Evolutionary conservation across 1,140 invertebrate genomes (phyloP).

Genomic region (Xylocopa sonorina): DNA sequence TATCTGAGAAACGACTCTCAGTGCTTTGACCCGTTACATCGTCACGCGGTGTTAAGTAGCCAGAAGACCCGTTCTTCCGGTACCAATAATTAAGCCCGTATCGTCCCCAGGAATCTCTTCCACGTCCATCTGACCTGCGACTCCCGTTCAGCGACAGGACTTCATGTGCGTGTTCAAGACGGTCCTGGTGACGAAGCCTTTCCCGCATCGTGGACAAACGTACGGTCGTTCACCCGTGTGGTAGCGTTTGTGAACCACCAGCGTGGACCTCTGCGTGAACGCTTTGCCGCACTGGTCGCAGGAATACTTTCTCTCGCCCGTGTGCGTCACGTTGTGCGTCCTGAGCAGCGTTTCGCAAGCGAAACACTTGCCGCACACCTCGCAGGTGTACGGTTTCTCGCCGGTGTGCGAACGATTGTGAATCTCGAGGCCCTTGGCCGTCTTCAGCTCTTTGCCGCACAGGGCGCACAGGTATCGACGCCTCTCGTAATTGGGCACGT

Average conservation of each 20-base stretch:
- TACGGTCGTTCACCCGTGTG: constrained; percentile 91
- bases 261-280: constrained; percentile 89
- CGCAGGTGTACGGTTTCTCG: constrained; percentile 74
- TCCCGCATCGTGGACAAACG: constrained; percentile 86
- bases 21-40: too few relatives aligned
- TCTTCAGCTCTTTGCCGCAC: constrained; percentile 66
- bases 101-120: background rate
- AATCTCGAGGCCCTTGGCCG: constrained; percentile 67
- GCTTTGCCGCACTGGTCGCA: constrained; percentile 81
- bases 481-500: constrained; percentile 46
- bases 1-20: too few relatives aligned
- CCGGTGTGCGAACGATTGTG: constrained; percentile 80
- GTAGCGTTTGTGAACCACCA: constrained; percentile 89
- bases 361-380: constrained; percentile 64
- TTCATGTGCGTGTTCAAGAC: constrained; percentile 85
- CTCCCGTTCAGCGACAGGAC: constrained; percentile 62
- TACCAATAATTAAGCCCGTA: too few relatives aligned
- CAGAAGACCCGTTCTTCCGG: too few relatives aligned
- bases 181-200: constrained; percentile 85
- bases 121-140: too few relatives aligned
- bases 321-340: constrained; percentile 80
- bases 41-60: too few relatives aligned
- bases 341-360: constrained; percentile 63
- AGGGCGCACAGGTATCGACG: constrained; percentile 65
- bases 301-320: constrained; percentile 78